Evolutionary conservation across 2,888 invertebrate genomes (phyloP).

Genomic region (Drosophila melanosoma): DNA sequence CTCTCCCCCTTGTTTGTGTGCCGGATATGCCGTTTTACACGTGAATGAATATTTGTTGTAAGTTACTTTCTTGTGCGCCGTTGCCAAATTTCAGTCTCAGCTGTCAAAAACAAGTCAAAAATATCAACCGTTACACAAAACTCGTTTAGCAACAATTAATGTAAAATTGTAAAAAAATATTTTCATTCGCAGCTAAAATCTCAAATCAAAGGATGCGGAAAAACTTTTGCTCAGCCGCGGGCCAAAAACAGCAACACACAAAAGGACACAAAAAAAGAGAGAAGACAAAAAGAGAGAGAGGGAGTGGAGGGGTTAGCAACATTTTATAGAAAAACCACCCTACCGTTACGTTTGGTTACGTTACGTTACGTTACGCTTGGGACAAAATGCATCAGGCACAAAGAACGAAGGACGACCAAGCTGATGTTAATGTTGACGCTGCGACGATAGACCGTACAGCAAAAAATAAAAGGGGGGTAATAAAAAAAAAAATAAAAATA

Average conservation of each 20-base stretch:
- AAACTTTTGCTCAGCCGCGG: slow-evolving; percentile 42
- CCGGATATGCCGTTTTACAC: slow-evolving; percentile 82
- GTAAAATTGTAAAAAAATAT: slow-evolving; percentile 46
- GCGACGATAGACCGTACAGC: slow-evolving; percentile 52
- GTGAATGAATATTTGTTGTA: slow-evolving; percentile 75
- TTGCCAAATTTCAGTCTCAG: slow-evolving; percentile 59
- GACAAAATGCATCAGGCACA: slow-evolving; percentile 50
- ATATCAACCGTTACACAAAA: slow-evolving; percentile 51
- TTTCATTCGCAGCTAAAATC: slow-evolving; percentile 40
- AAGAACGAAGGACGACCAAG: slow-evolving; percentile 39
- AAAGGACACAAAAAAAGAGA: slow-evolving; percentile 37
- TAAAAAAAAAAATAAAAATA: slow-evolving; percentile 8
- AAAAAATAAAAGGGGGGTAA: slow-evolving; percentile 38
- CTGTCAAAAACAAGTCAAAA: slow-evolving; percentile 46
- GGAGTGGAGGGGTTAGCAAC: background rate
- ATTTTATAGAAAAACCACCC: slow-evolving; percentile 59
- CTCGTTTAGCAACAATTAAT: slow-evolving; percentile 68
- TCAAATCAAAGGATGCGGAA: slow-evolving; percentile 60
- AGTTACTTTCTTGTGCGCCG: slow-evolving; percentile 27
- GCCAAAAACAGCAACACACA: slow-evolving; percentile 33
- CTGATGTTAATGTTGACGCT: slow-evolving; percentile 58
- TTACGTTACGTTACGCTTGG: slow-evolving; percentile 11
- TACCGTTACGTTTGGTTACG: slow-evolving; percentile 9
- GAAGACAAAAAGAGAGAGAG: background rate
- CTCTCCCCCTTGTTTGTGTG: slow-evolving; percentile 1